Evolutionary conservation across 2,797 vertebrate genomes (phyloP).

Genomic region (Anniella stebbinsi): DNA sequence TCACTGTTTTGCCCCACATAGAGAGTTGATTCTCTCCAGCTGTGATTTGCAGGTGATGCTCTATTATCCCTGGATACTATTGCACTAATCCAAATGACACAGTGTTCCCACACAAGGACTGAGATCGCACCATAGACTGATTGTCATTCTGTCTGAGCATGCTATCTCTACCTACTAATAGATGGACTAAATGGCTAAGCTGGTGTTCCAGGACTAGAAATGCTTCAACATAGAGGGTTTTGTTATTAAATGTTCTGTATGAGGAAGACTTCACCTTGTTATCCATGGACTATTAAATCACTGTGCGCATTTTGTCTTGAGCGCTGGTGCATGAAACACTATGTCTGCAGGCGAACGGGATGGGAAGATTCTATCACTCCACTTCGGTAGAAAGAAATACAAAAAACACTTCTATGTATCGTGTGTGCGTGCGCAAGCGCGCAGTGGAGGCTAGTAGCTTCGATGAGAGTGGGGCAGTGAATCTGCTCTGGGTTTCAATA

Average conservation of each 20-base stretch:
- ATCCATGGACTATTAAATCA: slow-evolving; percentile 28
- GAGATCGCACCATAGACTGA: not conserved
- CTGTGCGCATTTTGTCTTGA: not conserved
- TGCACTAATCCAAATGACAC: not conserved
- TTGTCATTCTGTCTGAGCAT: not conserved
- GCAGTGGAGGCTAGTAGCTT: no score
- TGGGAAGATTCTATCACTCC: not conserved
- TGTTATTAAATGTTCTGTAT: not conserved
- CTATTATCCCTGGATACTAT: not conserved
- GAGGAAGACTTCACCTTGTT: not conserved
- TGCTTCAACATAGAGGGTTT: not conserved
- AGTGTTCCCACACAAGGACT: not conserved
- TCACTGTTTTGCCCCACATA: not conserved
- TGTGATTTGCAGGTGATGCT: not conserved
- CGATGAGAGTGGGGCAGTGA: no score
- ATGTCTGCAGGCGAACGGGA: not conserved
- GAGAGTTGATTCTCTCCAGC: not conserved
- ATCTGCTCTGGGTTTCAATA: no score
- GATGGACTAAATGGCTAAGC: not conserved
- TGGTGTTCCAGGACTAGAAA: not conserved
- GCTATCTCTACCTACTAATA: not conserved
- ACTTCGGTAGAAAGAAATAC: not conserved
- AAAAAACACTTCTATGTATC: no score
- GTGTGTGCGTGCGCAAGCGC: no score
- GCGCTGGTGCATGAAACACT: not conserved